phyloP scores from a whole-genome alignment of 2,888 invertebrate species.

The Pocota personata region DNA sequence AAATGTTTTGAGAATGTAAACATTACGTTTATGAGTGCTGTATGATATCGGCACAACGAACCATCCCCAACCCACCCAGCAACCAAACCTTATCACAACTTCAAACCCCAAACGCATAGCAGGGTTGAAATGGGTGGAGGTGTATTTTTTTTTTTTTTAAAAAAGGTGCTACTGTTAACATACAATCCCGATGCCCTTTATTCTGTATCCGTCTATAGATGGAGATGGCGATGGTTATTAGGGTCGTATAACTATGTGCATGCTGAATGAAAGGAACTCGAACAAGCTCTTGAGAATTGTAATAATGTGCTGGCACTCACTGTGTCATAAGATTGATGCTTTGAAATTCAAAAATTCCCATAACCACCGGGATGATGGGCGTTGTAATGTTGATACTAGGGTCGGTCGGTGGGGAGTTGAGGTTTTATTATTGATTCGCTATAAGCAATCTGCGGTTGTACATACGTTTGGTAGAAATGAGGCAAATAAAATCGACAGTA shows the following conservation, averaged over 20 bases:
- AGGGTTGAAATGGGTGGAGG: not conserved
- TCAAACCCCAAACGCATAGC: constrained; percentile 33
- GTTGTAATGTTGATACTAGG: constrained; percentile 49
- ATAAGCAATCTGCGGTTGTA: constrained; percentile 11
- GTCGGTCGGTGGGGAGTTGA: not conserved
- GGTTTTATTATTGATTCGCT: constrained; percentile 49
- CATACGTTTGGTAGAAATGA: not conserved
- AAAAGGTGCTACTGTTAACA: constrained; percentile 52
- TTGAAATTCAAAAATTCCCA: constrained; percentile 63
- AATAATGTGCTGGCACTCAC: constrained; percentile 69
- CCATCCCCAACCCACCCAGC: constrained; percentile 11
- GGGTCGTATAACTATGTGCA: constrained; percentile 62
- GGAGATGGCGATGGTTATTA: constrained; percentile 64
- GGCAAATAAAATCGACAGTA: constrained; percentile 30
- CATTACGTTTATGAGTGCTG: constrained; percentile 72
- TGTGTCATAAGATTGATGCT: constrained; percentile 66
- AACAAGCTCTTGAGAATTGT: constrained; percentile 71
- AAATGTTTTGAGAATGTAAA: constrained; percentile 73
- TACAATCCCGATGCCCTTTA: constrained; percentile 58
- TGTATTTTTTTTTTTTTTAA: constrained; percentile 9
- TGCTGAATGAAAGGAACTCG: constrained; percentile 59
- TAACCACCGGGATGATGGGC: constrained; percentile 27
- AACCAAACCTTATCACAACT: not conserved
- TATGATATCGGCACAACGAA: constrained; percentile 62
- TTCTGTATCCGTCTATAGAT: constrained; percentile 47